Evolutionary conservation across 35 echinoderm and acorn worm genomes (phyloP).

Genomic region (Diadema setosum): DNA sequence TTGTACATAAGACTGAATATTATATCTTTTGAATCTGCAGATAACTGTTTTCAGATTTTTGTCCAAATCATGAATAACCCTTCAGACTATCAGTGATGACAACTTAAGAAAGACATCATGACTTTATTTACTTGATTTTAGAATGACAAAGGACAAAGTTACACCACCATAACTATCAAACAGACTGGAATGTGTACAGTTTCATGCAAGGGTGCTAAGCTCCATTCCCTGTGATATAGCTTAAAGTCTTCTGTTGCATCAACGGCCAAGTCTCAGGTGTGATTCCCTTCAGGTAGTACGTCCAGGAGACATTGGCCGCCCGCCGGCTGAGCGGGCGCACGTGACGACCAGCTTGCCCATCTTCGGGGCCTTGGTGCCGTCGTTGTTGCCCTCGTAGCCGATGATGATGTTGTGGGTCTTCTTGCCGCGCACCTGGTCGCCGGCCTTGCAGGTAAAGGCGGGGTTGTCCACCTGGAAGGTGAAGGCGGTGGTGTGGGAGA

Average conservation of each 20-base stretch:
- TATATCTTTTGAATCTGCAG: too few relatives aligned
- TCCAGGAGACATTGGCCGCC: constrained; percentile 95
- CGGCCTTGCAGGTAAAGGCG: constrained; percentile 76
- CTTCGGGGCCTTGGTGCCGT: constrained; percentile 92
- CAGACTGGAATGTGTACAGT: too few relatives aligned
- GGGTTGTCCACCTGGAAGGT: constrained; percentile 95
- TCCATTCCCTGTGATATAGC: too few relatives aligned
- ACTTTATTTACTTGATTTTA: too few relatives aligned
- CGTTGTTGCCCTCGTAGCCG: constrained; percentile 82
- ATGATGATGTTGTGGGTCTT: constrained; percentile 96
- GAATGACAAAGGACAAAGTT: too few relatives aligned
- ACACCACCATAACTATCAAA: too few relatives aligned
- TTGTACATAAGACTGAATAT: too few relatives aligned
- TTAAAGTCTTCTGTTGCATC: not conserved
- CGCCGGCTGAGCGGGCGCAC: constrained; percentile 88
- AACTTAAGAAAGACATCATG: too few relatives aligned
- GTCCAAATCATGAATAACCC: too few relatives aligned
- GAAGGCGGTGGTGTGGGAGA: constrained; percentile 96
- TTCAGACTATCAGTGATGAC: too few relatives aligned
- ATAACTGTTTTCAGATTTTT: too few relatives aligned
- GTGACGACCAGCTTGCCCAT: constrained; percentile 97
- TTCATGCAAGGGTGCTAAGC: too few relatives aligned
- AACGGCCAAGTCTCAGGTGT: constrained; percentile 31
- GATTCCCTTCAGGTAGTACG: constrained; percentile 89
- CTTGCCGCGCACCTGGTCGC: constrained; percentile 91